Percentiles rank a stretch among this genome's conserved stretches.
Conservation (phyloP, 2,888 invertebrate species). For the Apotomis turbidana region DNA sequence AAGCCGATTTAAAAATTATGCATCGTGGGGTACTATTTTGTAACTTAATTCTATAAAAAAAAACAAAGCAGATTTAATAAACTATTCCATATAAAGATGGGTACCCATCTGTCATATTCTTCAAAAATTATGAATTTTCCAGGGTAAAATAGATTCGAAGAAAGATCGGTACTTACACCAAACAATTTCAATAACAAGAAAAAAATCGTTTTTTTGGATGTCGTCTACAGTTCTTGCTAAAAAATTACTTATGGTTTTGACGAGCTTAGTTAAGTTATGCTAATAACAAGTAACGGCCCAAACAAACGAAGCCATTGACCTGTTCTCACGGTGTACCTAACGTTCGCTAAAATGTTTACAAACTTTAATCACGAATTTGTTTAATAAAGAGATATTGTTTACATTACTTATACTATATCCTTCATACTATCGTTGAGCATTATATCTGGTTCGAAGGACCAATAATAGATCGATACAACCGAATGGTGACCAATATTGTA, state of each 20-base stretch:
- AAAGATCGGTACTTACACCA: no score
- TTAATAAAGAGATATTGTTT: constrained; percentile 5
- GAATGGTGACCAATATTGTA: not conserved
- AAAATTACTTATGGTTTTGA: constrained; percentile 12
- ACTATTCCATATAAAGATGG: no score
- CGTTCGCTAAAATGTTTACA: constrained; percentile 19
- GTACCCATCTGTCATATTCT: no score
- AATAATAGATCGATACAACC: not conserved
- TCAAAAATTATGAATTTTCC: no score
- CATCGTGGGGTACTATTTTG: no score
- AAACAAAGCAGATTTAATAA: no score
- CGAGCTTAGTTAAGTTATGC: constrained; percentile 27
- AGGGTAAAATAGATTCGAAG: no score
- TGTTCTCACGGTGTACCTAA: constrained; percentile 12
- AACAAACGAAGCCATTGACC: constrained; percentile 26
- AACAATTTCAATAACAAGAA: no score
- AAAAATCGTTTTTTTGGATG: no score
- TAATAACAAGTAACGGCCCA: constrained; percentile 35
- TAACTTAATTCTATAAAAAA: no score
- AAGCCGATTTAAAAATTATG: no score
- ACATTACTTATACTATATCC: not conserved
- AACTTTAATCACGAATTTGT: constrained; percentile 3
- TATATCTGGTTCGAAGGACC: constrained; percentile 22
- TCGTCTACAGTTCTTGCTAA: no score
- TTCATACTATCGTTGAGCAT: not conserved